A percentile compares a stretch with the other conserved stretches of the same genome.
These are phyloP conservation scores for Carassius auratus DNA, from an alignment of 2,113 vertebrate species.

Conservation along the genomic window DNA sequence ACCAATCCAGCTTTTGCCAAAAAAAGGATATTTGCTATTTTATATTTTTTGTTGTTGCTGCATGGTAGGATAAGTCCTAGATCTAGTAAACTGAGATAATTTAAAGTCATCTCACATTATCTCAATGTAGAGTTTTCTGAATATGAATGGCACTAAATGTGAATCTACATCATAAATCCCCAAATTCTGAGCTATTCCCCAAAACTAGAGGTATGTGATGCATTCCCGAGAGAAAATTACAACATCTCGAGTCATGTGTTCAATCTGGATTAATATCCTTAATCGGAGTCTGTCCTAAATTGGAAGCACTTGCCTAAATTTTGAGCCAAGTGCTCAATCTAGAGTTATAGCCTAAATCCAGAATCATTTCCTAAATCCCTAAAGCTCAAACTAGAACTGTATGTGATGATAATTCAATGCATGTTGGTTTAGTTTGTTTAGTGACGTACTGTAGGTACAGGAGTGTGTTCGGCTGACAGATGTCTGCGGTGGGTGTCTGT, in stretches of 20 bases:
- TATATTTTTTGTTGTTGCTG: no score
- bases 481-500: conserved; percentile 19
- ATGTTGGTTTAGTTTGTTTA: background rate
- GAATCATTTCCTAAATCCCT: background rate
- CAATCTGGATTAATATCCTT: background rate
- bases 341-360: background rate
- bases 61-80: background rate
- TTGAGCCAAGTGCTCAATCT: background rate
- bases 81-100: background rate
- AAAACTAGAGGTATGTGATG: background rate
- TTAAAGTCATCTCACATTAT: background rate
- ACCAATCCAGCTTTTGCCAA: no score
- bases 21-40: background rate
- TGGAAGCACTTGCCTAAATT: background rate
- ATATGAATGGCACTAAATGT: background rate
- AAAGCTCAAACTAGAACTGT: background rate
- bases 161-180: background rate
- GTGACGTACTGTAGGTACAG: background rate
- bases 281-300: background rate
- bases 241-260: background rate
- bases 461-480: background rate
- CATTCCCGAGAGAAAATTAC: background rate
- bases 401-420: background rate
- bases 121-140: background rate
- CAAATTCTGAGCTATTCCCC: background rate